Evolutionary conservation across 1,140 invertebrate genomes (phyloP).

Genomic region (Ladona fulva): DNA sequence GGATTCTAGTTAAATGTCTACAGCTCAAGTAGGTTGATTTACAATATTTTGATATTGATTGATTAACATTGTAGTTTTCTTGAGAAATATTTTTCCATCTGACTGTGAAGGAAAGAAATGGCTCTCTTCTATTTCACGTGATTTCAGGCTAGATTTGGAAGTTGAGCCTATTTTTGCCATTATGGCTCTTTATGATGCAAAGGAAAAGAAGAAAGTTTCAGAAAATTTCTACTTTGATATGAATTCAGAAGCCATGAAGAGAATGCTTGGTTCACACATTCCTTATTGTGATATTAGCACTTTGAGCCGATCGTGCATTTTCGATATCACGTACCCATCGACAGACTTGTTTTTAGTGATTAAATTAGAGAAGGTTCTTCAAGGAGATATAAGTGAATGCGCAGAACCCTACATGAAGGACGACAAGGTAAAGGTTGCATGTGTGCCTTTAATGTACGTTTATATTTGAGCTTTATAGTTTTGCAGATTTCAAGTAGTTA

Average conservation of each 20-base stretch:
- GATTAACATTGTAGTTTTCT: not conserved
- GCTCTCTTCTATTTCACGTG: not conserved
- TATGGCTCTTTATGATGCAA: slow-evolving; percentile 87
- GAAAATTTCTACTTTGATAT: slow-evolving; percentile 97
- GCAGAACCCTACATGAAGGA: slow-evolving; percentile 86
- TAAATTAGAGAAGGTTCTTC: slow-evolving; percentile 83
- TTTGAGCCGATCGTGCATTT: slow-evolving; percentile 73
- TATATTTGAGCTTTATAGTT: too few species aligned
- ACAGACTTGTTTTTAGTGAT: slow-evolving; percentile 85
- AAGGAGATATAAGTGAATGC: slow-evolving; percentile 85
- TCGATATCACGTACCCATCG: slow-evolving; percentile 76
- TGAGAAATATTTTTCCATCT: too few species aligned
- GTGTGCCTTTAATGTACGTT: too few species aligned
- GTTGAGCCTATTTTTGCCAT: slow-evolving; percentile 90
- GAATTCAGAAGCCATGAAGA: slow-evolving; percentile 74
- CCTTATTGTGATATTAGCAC: slow-evolving; percentile 76
- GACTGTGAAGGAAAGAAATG: too few species aligned
- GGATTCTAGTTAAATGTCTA: slow-evolving; percentile 77
- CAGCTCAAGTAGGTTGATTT: slow-evolving; percentile 59
- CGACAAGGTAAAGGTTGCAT: slow-evolving; percentile 78
- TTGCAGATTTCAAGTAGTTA: too few species aligned
- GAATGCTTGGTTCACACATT: slow-evolving; percentile 77
- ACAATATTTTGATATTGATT: not conserved
- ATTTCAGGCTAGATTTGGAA: slow-evolving; percentile 69
- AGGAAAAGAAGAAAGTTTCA: slow-evolving; percentile 84